phyloP scores from a whole-genome alignment of 2,113 vertebrate genomes.

The Athene noctua region DNA sequence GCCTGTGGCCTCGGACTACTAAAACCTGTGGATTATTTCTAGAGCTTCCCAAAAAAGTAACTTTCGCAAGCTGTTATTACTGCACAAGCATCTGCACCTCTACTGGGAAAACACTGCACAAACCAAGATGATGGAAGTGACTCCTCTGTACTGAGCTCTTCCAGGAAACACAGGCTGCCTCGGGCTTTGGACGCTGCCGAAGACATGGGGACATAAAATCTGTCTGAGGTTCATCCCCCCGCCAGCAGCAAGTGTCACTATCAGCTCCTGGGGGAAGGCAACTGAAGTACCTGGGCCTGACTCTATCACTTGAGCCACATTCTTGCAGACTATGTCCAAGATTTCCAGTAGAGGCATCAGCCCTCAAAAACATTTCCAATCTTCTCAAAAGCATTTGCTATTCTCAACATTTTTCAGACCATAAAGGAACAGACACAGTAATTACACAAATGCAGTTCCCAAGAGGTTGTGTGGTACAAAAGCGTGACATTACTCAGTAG shows the following conservation, averaged over 20 bases:
- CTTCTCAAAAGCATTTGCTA: not conserved
- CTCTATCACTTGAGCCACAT: not conserved
- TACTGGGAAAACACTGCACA: not conserved
- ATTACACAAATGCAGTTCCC: not conserved
- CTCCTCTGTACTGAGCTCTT: not conserved
- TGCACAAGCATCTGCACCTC: not conserved
- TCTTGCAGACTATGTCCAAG: not conserved
- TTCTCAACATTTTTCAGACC: not conserved
- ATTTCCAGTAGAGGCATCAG: not conserved
- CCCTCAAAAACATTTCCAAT: not conserved
- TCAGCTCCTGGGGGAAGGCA: not conserved
- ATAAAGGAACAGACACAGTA: not conserved
- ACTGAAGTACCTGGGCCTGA: not conserved
- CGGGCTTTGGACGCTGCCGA: accelerated
- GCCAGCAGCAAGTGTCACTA: not conserved
- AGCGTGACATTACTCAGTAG: not conserved
- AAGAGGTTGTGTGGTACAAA: not conserved
- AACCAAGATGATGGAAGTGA: not conserved
- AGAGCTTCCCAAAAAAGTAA: not conserved
- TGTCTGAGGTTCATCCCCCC: not conserved
- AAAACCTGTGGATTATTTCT: not conserved
- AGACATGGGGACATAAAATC: not conserved
- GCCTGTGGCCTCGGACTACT: not conserved
- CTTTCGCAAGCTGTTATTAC: not conserved
- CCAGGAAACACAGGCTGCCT: not conserved